These are phyloP conservation scores for Ooceraea biroi DNA, from an alignment of 1,140 invertebrate species.

Conservation along the genomic window DNA sequence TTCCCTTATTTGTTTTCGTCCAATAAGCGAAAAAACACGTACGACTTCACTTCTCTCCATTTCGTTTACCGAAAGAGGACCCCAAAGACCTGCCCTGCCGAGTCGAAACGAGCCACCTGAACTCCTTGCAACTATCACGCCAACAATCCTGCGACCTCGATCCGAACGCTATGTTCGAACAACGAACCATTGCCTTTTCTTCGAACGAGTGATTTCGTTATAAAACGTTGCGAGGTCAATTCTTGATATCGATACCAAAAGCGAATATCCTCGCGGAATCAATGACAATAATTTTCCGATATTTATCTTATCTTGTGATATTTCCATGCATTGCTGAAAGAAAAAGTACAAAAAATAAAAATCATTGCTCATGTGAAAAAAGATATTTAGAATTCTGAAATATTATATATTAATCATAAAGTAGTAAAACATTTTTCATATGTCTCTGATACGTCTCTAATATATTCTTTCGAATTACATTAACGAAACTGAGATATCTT, in stretches of 20 bases:
- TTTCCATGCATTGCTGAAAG: background rate
- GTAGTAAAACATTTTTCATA: background rate
- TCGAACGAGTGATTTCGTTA: slow-evolving; percentile 22
- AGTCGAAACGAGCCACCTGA: slow-evolving; percentile 31
- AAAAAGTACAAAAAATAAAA: background rate
- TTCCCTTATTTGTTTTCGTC: slow-evolving; percentile 77
- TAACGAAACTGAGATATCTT: too few relatives aligned
- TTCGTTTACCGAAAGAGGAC: slow-evolving; percentile 60
- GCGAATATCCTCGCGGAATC: background rate
- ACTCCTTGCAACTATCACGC: slow-evolving; percentile 63
- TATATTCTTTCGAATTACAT: background rate
- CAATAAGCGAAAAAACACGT: slow-evolving; percentile 69
- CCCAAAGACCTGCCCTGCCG: slow-evolving; percentile 46
- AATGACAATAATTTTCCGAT: slow-evolving; percentile 30
- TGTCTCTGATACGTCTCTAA: too few relatives aligned
- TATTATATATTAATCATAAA: background rate
- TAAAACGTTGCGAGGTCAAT: slow-evolving; percentile 24
- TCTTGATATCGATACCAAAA: slow-evolving; percentile 17
- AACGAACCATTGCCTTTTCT: slow-evolving; percentile 21
- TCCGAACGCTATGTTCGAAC: background rate
- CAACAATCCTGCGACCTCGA: slow-evolving; percentile 23
- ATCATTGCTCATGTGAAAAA: background rate
- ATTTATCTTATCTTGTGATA: slow-evolving; percentile 24
- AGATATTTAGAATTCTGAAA: background rate
- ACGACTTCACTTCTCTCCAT: background rate